Percentiles rank a stretch among this genome's conserved stretches.
Evolutionary conservation across 2,113 vertebrate species (phyloP).

Genomic region (Tragulus kanchil): DNA sequence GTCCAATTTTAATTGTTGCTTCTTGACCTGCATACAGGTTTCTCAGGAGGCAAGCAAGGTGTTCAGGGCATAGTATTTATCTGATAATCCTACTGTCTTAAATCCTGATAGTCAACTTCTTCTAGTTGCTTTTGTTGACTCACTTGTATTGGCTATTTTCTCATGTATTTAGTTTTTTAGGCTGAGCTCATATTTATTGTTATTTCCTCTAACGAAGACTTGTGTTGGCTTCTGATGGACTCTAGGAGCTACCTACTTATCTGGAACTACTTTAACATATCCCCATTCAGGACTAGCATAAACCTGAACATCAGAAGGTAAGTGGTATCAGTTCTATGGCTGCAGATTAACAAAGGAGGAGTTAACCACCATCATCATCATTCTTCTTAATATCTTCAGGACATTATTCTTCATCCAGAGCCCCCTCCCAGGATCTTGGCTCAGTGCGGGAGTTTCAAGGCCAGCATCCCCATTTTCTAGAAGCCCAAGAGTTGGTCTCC

Average conservation of each 20-base stretch:
- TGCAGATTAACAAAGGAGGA: background rate
- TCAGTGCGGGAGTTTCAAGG: background rate
- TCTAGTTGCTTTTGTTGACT: constrained; percentile 21
- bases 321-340: background rate
- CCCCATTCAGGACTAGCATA: background rate
- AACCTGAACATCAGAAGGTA: constrained; percentile 1
- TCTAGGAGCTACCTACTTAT: background rate
- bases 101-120: background rate
- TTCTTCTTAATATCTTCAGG: background rate
- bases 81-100: background rate
- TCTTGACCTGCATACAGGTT: too few relatives aligned
- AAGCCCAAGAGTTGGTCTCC: background rate
- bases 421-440: background rate
- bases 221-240: background rate
- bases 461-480: background rate
- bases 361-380: background rate
- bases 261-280: constrained; percentile 27
- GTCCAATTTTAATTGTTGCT: too few relatives aligned
- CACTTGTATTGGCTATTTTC: background rate
- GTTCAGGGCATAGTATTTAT: background rate
- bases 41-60: too few relatives aligned
- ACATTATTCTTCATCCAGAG: background rate
- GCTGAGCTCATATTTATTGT: constrained; percentile 23
- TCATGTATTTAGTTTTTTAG: background rate
- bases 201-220: constrained; percentile 34